Conservation (phyloP, 30 jellyfish, hydroid and myxozoan species). For the Catostylus mosaicus region DNA sequence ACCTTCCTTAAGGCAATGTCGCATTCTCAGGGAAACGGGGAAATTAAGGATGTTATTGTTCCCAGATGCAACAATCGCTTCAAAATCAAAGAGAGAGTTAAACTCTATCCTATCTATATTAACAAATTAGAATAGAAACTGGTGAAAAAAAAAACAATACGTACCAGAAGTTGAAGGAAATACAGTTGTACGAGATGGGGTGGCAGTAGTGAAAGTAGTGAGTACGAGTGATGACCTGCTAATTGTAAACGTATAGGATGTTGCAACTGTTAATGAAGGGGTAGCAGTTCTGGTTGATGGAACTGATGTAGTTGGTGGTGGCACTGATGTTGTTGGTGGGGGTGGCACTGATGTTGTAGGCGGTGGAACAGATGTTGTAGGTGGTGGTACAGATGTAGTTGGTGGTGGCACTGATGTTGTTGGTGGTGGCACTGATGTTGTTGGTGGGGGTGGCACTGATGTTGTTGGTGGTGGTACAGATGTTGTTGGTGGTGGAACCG, state of each 20-base stretch:
- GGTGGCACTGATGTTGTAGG: slow-evolving; percentile 16
- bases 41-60: neutral
- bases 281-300: slow-evolving; percentile 7
- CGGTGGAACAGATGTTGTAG: slow-evolving; percentile 33
- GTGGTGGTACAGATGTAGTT: slow-evolving; percentile 27
- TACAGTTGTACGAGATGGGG: slow-evolving; percentile 11
- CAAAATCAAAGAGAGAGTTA: neutral
- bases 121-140: too few relatives aligned
- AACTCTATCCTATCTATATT: too few relatives aligned
- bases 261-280: slow-evolving; percentile 32
- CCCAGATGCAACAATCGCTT: neutral
- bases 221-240: slow-evolving; percentile 29
- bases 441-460: slow-evolving; percentile 24
- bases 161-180: slow-evolving; percentile 49
- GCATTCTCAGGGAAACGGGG: neutral
- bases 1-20: neutral
- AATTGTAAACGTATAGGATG: slow-evolving; percentile 38
- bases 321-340: slow-evolving; percentile 40
- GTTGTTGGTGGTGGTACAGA: slow-evolving; percentile 26
- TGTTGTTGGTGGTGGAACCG: slow-evolving; percentile 24
- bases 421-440: neutral
- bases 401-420: slow-evolving; percentile 2
- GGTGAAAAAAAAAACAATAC: neutral
- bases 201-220: slow-evolving; percentile 33
- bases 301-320: slow-evolving; percentile 8